Evolutionary conservation across 2,113 vertebrate genomes (phyloP).

Genomic region (Leucosticte australis): DNA sequence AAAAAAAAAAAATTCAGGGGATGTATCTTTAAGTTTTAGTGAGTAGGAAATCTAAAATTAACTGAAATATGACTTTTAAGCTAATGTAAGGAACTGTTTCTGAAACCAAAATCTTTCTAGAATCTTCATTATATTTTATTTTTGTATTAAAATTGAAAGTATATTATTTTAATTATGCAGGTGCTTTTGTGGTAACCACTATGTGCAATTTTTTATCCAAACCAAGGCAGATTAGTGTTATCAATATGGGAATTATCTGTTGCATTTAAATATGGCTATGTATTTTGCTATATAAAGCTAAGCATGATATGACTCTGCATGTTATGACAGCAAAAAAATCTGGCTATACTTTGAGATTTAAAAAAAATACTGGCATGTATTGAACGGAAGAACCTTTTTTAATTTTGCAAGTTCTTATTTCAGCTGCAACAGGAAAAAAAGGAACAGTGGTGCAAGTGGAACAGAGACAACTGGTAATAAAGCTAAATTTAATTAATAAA

Average conservation of each 20-base stretch:
- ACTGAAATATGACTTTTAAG: conserved; percentile 60
- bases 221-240: neutral
- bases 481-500: conserved; percentile 2
- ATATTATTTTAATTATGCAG: neutral
- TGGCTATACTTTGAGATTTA: neutral
- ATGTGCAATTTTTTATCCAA: conserved; percentile 23
- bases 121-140: conserved; percentile 61
- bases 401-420: conserved; percentile 27
- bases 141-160: conserved; percentile 29
- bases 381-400: neutral
- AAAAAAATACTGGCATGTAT: neutral
- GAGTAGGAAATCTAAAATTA: conserved; percentile 71
- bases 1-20: neutral
- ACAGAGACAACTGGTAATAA: neutral
- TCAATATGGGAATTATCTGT: conserved; percentile 14
- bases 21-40: conserved; percentile 78
- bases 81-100: conserved; percentile 1
- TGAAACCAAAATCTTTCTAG: conserved; percentile 28
- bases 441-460: neutral
- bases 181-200: neutral
- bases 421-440: neutral
- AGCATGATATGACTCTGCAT: conserved; percentile 13
- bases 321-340: conserved; percentile 1
- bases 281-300: conserved; percentile 4
- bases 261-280: conserved; percentile 10